Conservation (phyloP, 2,113 vertebrate species). For the Albula goreensis region DNA sequence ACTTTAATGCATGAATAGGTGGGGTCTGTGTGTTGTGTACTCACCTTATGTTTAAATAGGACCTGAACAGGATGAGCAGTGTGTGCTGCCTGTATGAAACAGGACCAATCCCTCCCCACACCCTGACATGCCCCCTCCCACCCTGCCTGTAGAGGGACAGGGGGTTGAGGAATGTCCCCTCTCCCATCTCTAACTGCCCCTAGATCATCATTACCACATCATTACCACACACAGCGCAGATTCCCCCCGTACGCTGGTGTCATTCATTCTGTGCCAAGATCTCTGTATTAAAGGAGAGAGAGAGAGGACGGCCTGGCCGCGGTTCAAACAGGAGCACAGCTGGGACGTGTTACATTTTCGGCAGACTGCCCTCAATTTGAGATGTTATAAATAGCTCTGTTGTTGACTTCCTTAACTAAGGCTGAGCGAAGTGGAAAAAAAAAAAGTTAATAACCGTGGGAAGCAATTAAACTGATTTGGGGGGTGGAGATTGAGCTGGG, state of each 20-base stretch:
- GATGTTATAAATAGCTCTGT: conserved; percentile 92
- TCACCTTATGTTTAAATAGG: not conserved
- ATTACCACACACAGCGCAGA: conserved; percentile 16
- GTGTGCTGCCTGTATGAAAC: not conserved
- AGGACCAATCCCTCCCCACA: not conserved
- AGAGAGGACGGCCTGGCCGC: conserved; percentile 82
- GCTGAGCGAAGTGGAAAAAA: conserved; percentile 73
- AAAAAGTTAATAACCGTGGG: conserved; percentile 97
- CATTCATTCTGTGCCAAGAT: conserved; percentile 98
- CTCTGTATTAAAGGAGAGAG: conserved; percentile 81
- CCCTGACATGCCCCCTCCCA: conserved; percentile 24
- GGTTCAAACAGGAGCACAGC: conserved; percentile 97
- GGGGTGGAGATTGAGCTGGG: not conserved
- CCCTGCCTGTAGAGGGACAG: conserved; percentile 55
- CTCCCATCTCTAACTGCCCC: not conserved
- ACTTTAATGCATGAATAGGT: too few species aligned
- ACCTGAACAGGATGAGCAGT: not conserved
- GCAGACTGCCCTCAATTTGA: conserved; percentile 93
- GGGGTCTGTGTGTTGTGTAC: not conserved
- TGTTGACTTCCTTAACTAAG: conserved; percentile 90
- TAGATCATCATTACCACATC: conserved; percentile 6
- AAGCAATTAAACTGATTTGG: conserved; percentile 66
- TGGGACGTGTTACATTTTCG: conserved; percentile 98
- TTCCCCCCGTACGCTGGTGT: conserved; percentile 74
- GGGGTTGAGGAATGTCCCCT: conserved; percentile 47